These are phyloP conservation scores for Ophthalmotilapia sp. DNA, from an alignment of 2,113 vertebrate genomes.

Conservation along the genomic window DNA sequence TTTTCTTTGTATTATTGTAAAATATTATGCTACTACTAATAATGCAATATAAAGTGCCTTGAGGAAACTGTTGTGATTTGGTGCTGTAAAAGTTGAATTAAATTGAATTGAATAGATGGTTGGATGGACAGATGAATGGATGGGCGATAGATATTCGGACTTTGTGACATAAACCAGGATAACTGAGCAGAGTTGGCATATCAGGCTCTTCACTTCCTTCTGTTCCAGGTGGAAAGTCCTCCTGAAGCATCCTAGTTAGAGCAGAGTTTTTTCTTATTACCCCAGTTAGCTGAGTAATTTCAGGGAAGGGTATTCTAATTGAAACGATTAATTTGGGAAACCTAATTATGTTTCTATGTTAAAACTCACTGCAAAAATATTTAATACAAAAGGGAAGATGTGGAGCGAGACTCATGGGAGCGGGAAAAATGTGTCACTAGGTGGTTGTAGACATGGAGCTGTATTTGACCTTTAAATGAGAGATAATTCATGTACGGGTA, in stretches of 20 bases:
- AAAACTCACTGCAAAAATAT: slow-evolving; percentile 66
- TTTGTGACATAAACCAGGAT: background rate
- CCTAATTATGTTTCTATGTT: slow-evolving; percentile 80
- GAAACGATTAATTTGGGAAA: slow-evolving; percentile 76
- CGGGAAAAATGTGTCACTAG: slow-evolving; percentile 67
- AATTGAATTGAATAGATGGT: background rate
- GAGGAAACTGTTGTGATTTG: background rate
- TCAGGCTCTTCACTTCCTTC: background rate
- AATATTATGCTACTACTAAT: background rate
- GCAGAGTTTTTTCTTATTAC: slow-evolving; percentile 51
- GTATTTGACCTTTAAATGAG: slow-evolving; percentile 27
- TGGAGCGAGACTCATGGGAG: slow-evolving; percentile 65
- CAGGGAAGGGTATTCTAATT: slow-evolving; percentile 70
- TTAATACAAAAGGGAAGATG: slow-evolving; percentile 57
- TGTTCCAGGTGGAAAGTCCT: background rate
- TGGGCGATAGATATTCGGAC: background rate
- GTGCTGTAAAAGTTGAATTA: background rate
- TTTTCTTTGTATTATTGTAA: background rate
- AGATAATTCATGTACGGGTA: background rate
- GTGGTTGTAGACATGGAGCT: slow-evolving; percentile 35
- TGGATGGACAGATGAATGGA: background rate
- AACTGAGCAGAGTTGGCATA: background rate
- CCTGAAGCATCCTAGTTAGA: slow-evolving; percentile 48
- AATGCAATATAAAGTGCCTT: background rate
- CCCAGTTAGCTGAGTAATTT: slow-evolving; percentile 70